Base-by-base conservation (phyloP, 2,888 invertebrate species). In the Ptilodon capucinus region DNA sequence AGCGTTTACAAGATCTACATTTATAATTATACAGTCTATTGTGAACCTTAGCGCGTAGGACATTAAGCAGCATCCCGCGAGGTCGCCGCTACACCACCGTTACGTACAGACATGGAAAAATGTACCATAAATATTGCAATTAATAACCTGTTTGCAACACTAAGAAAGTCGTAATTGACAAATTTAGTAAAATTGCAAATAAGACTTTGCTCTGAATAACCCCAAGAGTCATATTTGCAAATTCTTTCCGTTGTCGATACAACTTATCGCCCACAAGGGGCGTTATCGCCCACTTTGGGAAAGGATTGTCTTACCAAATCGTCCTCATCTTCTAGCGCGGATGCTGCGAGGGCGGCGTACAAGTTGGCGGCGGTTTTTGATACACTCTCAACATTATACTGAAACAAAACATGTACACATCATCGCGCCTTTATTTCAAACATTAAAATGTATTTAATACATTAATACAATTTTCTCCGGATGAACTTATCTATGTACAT, bases 351-450 rank as follows among this genome's bases (percentile, higher is more conserved):
- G 21, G 96, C 96, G 0, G 97, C 96, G 73, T 97, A 97, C 18
- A 97, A 84, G 81, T 97, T 96, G 0, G 96, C 97, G 0, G 97
- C 97, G 5, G 95, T 96, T 46, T 96, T 96, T 0, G 96, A 96
- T 0, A 95, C 95, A 1, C 93, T 93, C 25, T 92, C 93, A 57
- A 93, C 4, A 4, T n/a, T 28, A 28, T 28, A n/a, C 28, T 28
- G 2, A n/a, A 28, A 28, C 0, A 28, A 0, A 28, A 28, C 2
- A 28, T 28, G 11, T n/a, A n/a, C n/a, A n/a, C n/a, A n/a, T n/a
- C n/a, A n/a, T n/a, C n/a, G n/a, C n/a, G n/a, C n/a, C n/a, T n/a
- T n/a, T n/a, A n/a, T n/a, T n/a, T n/a, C n/a, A n/a, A n/a, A n/a
- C n/a, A n/a, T n/a, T n/a, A n/a, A n/a, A n/a, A n/a, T n/a, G n/a